Percentiles rank a stretch among this genome's conserved stretches.
These are phyloP conservation scores for Orthosia cruda DNA, from an alignment of 2,888 invertebrate species.

Conservation along the genomic window DNA sequence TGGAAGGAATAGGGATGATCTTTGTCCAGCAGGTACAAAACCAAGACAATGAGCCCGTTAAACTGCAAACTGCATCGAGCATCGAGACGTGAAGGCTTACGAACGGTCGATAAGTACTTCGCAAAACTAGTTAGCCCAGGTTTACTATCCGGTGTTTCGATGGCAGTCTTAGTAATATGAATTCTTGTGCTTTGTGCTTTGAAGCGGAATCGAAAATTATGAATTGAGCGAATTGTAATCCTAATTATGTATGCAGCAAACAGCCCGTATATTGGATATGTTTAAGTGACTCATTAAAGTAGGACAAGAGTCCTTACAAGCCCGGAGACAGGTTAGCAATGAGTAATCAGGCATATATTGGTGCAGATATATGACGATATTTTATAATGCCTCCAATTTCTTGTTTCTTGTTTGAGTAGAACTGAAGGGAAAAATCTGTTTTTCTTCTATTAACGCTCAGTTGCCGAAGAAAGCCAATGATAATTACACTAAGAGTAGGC, in stretches of 20 bases:
- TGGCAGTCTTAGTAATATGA: slow-evolving; percentile 36
- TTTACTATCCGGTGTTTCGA: slow-evolving; percentile 43
- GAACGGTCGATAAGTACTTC: slow-evolving; percentile 69
- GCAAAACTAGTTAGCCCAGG: slow-evolving; percentile 80
- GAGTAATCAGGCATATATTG: slow-evolving; percentile 23
- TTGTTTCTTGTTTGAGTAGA: background rate
- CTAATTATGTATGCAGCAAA: slow-evolving; percentile 14
- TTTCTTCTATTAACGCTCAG: background rate
- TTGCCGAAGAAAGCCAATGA: slow-evolving; percentile 5
- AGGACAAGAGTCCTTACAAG: slow-evolving; percentile 39
- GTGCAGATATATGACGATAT: background rate
- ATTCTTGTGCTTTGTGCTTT: slow-evolving; percentile 9
- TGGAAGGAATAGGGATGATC: slow-evolving; percentile 53
- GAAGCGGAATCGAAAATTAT: background rate
- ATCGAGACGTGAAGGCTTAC: slow-evolving; percentile 68
- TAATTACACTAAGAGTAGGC: slow-evolving; percentile 3
- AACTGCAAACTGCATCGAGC: slow-evolving; percentile 77
- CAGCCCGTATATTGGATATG: slow-evolving; percentile 19
- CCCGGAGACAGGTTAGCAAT: slow-evolving; percentile 30
- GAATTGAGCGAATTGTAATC: background rate
- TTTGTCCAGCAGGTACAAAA: slow-evolving; percentile 47
- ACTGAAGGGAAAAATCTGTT: background rate
- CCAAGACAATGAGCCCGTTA: slow-evolving; percentile 78
- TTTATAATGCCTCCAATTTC: background rate
- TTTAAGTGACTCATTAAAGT: slow-evolving; percentile 51